Base-by-base conservation (phyloP, 92 coral and sea anemone genomes). In the Heteractis magnifica region DNA sequence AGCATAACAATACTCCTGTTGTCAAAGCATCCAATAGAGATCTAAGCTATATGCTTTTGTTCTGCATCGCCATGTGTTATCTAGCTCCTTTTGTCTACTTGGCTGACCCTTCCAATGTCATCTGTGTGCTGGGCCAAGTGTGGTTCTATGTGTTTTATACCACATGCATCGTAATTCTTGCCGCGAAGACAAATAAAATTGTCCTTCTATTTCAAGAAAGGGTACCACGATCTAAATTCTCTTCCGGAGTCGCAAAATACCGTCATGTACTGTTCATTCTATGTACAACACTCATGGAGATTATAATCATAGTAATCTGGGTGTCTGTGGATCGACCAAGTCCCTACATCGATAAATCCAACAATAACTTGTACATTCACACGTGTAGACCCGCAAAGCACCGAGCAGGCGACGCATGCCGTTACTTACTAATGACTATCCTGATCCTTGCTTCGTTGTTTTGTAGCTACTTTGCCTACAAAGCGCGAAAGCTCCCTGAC, bases 21-120 rank as follows among this genome's bases (percentile, higher is more conserved):
- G 94, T 93, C 16, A 93, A 93, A 75, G 94, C 97, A 8, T 89
- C 94, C 1, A 93, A 93, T 82, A 82, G 97, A 71, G 94, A 93
- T 44, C 91, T 93, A 49, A 90, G 94, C 75, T 93, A 90, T 73
- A 83, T 89, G 9, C 89, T 90, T 19, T 51, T 93, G 52, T 90
- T 88, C 75, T 88, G 94, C n/a, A 90, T 93, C 13, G 78, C 85
- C 16, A 90, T 93, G 97, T 88, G 86, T 50, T 93, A 93, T 75
- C 15, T 89, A 13, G 89, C 94, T 71, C 92, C 97, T 6, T 52
- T 90, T 55, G 58, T 93, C 23, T 88, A 93, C 77, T 83, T 93
- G 14, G 88, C 92, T 8, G 82, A 90, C 14, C 97, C 97, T 4
- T 81, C 79, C 51, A 71, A 56, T 6, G 62, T 87, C 21, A 79